A percentile compares a stretch with the other conserved stretches of the same genome.
These are phyloP conservation scores for Benitochromis conjunctus DNA, from an alignment of 2,113 vertebrate species.

Conservation along the genomic window DNA sequence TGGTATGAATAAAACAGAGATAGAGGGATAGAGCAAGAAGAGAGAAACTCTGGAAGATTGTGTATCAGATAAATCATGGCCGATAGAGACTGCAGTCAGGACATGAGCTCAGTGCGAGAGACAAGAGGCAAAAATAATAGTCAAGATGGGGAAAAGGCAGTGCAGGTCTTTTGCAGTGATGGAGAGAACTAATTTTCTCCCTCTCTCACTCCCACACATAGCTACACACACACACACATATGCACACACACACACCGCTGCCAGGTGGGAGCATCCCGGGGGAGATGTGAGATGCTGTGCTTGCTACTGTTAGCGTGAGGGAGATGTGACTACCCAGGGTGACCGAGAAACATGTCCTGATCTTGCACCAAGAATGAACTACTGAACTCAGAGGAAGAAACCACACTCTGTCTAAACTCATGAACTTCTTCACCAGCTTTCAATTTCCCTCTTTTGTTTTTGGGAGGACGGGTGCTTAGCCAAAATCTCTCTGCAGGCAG, in stretches of 20 bases:
- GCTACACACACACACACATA: neutral
- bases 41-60: constrained; percentile 34
- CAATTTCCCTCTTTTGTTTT: neutral
- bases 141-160: constrained; percentile 27
- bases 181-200: constrained; percentile 26
- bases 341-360: constrained; percentile 7
- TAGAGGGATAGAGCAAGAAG: neutral
- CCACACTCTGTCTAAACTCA: neutral
- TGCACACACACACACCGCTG: neutral
- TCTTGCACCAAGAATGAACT: constrained; percentile 4
- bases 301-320: constrained; percentile 34
- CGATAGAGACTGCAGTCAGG: constrained; percentile 63
- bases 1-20: neutral
- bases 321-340: constrained; percentile 26
- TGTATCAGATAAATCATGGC: constrained; percentile 63
- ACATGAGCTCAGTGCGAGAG: constrained; percentile 24
- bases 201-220: neutral
- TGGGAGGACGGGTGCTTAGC: neutral
- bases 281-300: constrained; percentile 13
- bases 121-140: constrained; percentile 54
- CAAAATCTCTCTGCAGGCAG: neutral
- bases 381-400: neutral
- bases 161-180: constrained; percentile 30
- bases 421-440: neutral
- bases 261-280: constrained; percentile 22